A percentile compares a stretch with the other conserved stretches of the same genome.
Conservation (phyloP, 2,797 vertebrate species). For the Rachycentron canadum region DNA sequence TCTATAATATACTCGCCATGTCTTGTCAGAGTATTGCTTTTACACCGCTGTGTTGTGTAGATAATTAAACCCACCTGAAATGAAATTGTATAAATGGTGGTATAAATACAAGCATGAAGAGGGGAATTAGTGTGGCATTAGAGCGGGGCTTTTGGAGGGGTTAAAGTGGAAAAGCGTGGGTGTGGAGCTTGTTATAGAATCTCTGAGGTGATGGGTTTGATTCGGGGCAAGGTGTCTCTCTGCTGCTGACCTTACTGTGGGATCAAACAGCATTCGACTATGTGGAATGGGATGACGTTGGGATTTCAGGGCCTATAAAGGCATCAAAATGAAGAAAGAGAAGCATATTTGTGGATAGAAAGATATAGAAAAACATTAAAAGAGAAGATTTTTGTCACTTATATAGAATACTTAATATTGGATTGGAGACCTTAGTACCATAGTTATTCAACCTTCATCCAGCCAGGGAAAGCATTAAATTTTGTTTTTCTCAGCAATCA, state of each 20-base stretch:
- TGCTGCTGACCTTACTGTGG: conserved; percentile 36
- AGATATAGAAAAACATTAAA: neutral
- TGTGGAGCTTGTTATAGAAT: conserved; percentile 46
- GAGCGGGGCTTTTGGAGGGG: conserved; percentile 20
- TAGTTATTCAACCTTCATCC: neutral
- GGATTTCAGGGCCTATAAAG: conserved; percentile 6
- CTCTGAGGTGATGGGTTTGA: conserved; percentile 36
- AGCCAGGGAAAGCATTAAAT: neutral
- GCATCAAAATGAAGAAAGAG: neutral
- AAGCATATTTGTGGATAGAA: neutral
- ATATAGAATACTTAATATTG: neutral
- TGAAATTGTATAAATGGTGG: conserved; percentile 16
- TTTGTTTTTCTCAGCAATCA: neutral
- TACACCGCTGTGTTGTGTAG: conserved; percentile 1
- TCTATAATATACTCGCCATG: neutral
- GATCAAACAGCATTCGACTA: conserved; percentile 11
- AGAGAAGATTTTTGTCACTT: neutral
- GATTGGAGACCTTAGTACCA: neutral
- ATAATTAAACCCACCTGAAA: conserved; percentile 48
- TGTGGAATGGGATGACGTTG: neutral
- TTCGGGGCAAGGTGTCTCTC: conserved; percentile 19
- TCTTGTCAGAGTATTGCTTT: neutral
- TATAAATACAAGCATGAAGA: conserved; percentile 6
- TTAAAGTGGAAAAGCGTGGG: conserved; percentile 25
- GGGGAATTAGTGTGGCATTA: conserved; percentile 32